These are phyloP conservation scores for Origma solitaria DNA, from an alignment of 2,113 vertebrate genomes.

Conservation along the genomic window DNA sequence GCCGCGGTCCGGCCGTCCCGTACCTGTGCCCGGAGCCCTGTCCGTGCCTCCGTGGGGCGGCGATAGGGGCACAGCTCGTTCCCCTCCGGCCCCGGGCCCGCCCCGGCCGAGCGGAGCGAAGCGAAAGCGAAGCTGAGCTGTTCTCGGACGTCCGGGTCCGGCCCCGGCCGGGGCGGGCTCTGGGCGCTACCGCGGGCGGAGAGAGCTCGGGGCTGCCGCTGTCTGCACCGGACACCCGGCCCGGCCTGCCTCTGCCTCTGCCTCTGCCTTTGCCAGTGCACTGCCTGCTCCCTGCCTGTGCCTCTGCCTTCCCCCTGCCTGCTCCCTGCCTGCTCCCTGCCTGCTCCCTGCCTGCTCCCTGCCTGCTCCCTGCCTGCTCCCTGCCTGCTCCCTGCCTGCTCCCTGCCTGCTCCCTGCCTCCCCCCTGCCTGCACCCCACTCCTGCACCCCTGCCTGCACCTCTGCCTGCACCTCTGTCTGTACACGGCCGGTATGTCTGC, in stretches of 20 bases:
- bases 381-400: no score
- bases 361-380: accelerated
- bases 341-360: not conserved
- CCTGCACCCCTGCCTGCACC: not conserved
- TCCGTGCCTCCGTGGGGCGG: not conserved
- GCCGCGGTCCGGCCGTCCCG: not conserved
- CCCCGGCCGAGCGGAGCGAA: not conserved
- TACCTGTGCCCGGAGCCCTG: not conserved
- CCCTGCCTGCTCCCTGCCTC: not conserved
- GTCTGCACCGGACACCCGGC: not conserved
- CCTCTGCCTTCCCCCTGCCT: no score
- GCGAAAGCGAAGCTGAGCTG: not conserved
- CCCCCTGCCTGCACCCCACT: not conserved
- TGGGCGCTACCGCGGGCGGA: not conserved
- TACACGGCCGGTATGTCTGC: not conserved
- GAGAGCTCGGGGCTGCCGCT: not conserved
- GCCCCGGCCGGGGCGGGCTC: not conserved
- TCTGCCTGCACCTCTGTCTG: not conserved
- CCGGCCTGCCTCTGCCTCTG: not conserved
- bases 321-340: not conserved
- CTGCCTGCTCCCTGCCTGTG: not conserved
- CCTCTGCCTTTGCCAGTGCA: no score
- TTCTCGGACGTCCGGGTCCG: not conserved
- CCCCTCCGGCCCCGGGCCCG: not conserved
- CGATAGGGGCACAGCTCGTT: not conserved